Base-by-base conservation (phyloP, 2,113 vertebrate species). In the Proterorhinus semilunaris region DNA sequence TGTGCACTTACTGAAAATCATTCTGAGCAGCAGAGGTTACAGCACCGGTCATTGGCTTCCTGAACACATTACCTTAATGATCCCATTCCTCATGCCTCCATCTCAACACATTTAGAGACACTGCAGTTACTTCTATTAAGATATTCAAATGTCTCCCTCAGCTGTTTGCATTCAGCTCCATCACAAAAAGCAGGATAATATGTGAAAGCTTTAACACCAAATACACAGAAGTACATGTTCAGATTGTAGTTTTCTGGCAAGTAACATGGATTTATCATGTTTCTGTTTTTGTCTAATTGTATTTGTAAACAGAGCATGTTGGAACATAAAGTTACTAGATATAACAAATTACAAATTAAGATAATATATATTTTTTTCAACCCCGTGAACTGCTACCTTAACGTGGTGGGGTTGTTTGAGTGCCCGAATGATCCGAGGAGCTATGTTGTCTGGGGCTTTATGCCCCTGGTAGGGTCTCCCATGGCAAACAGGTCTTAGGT, bases 31-130 rank as follows among this genome's bases (percentile, higher is more conserved):
- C 77, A 74, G 76, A 88, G 86, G 87, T 87, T 81, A 82, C 64
- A 79, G 64, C 78, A 80, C 74, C 82, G 75, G 75, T 87, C 73
- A 78, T 85, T 81, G 82, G 65, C 68, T 85, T 90, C 81, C 78
- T 78, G 85, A 89, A 82, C 82, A 83, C 86, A 89, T 90, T 88
- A 87, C 67, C 86, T 79, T 89, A 90, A 91, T 82, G 83, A 89
- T 82, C 75, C 83, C 73, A 85, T 87, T 87, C 83, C 74, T 90
- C 81, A 83, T 61, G 69, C 80, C 76, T 81, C 76, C 76, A 71
- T 86, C 81, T 87, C 76, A 72, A 79, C 81, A 86, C 70, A 80
- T 81, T 81, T 81, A 72, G 69, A 87, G 69, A 84, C 61, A 74
- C 69, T 76, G 75, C 79, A 74, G 82, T 84, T 82, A 86, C 48